Evolutionary conservation across 2,888 invertebrate species (phyloP).

Genomic region (Sinelater perroti): DNA sequence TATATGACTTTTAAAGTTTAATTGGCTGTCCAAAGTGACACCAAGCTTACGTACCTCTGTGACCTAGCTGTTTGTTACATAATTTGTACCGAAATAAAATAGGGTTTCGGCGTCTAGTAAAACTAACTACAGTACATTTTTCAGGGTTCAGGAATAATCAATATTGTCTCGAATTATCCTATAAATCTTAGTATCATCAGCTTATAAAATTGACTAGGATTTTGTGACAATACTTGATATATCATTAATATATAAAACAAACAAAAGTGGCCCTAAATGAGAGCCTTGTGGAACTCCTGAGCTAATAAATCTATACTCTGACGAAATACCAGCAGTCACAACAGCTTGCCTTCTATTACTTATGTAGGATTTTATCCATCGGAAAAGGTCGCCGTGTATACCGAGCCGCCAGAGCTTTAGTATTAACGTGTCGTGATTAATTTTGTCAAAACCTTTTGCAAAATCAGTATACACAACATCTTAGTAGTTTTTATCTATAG

Average conservation of each 20-base stretch:
- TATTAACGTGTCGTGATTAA: neutral
- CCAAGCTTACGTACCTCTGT: neutral
- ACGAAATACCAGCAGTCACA: neutral
- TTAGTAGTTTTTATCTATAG: neutral
- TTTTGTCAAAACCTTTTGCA: constrained; percentile 3
- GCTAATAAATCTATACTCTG: neutral
- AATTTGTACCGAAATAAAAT: neutral
- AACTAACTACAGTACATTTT: neutral
- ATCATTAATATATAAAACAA: neutral
- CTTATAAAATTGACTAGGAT: neutral
- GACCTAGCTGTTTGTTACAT: too few species aligned
- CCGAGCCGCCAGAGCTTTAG: neutral
- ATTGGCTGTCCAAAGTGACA: neutral
- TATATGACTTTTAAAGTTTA: neutral
- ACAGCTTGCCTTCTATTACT: neutral
- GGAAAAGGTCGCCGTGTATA: constrained; percentile 6
- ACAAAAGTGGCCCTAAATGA: neutral
- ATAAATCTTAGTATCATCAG: neutral
- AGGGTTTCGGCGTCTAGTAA: neutral
- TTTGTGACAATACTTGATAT: neutral
- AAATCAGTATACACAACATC: constrained; percentile 2
- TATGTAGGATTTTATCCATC: neutral
- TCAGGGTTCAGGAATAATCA: neutral
- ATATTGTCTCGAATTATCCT: neutral
- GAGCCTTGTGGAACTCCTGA: neutral